phyloP scores from a whole-genome alignment of 23 tunicate species.

The Halocynthia roretzi region DNA sequence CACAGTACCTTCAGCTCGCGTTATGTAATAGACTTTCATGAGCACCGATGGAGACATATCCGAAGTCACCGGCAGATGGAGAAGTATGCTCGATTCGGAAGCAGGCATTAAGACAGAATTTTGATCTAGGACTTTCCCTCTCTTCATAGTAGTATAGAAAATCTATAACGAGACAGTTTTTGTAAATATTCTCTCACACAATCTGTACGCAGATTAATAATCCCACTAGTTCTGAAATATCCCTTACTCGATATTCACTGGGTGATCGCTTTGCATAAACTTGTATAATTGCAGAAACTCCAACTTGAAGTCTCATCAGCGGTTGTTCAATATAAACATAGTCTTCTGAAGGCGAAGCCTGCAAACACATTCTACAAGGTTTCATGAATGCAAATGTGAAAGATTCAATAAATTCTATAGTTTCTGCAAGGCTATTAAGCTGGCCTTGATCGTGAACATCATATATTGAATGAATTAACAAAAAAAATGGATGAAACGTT shows the following conservation, averaged over 20 bases:
- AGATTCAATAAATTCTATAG: too few species aligned
- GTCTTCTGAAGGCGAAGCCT: constrained; percentile 39
- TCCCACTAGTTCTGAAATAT: background rate
- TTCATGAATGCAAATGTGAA: background rate
- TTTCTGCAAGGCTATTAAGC: too few species aligned
- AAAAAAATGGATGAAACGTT: too few species aligned
- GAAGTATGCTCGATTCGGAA: background rate
- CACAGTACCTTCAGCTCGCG: background rate
- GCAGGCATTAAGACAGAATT: constrained; percentile 14
- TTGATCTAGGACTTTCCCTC: constrained; percentile 8
- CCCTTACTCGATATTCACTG: constrained; percentile 22
- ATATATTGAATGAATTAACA: too few species aligned
- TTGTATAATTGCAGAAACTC: constrained; percentile 21
- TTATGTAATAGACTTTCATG: constrained; percentile 44
- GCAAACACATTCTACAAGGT: background rate
- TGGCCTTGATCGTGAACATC: too few species aligned
- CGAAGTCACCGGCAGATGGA: constrained; percentile 23
- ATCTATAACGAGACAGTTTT: constrained; percentile 12
- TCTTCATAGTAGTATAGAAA: constrained; percentile 27
- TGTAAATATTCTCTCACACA: background rate
- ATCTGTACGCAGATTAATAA: background rate
- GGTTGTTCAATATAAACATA: constrained; percentile 39
- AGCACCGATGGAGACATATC: constrained; percentile 53
- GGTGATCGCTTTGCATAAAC: constrained; percentile 37
- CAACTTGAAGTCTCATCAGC: constrained; percentile 13